These are phyloP conservation scores for Malacoctenus gilli DNA, from an alignment of 2,797 vertebrate genomes.

Conservation along the genomic window DNA sequence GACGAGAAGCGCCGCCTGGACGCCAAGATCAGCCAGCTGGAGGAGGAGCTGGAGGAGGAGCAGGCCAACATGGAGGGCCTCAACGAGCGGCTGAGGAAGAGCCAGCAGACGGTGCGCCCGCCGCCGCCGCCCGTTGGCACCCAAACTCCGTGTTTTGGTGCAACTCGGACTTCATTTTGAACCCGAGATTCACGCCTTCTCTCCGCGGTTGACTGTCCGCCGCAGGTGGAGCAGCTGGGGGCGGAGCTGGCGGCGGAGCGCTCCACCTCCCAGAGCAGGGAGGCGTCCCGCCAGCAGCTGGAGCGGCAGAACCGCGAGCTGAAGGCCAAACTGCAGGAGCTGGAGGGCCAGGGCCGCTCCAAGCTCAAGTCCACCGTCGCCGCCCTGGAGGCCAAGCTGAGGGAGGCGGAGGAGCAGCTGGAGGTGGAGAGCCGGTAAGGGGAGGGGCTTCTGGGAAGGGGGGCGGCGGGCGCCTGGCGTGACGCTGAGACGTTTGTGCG, in stretches of 20 bases:
- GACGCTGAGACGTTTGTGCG: background rate
- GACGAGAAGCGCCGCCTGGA: slow-evolving; percentile 95
- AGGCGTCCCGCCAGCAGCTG: slow-evolving; percentile 90
- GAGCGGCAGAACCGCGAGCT: slow-evolving; percentile 95
- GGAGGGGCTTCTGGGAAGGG: no score
- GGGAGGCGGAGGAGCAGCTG: slow-evolving; percentile 91
- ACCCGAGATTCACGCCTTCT: no score
- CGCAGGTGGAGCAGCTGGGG: slow-evolving; percentile 90
- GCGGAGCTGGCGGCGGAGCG: slow-evolving; percentile 90
- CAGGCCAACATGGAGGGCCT: slow-evolving; percentile 89
- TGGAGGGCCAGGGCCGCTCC: slow-evolving; percentile 89
- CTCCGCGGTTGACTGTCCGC: no score
- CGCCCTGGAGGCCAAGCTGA: slow-evolving; percentile 90
- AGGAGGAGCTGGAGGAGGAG: slow-evolving; percentile 97
- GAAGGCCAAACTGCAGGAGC: slow-evolving; percentile 91
- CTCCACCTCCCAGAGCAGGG: slow-evolving; percentile 86
- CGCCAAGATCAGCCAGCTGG: slow-evolving; percentile 88
- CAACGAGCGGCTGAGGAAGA: slow-evolving; percentile 92
- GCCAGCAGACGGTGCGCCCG: slow-evolving; percentile 87
- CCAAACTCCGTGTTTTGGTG: no score
- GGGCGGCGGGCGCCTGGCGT: background rate
- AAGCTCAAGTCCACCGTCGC: slow-evolving; percentile 91
- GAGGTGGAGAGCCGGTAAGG: slow-evolving; percentile 92
- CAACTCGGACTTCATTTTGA: no score
- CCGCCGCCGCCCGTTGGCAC: no score